These are phyloP conservation scores for Linepithema humile DNA, from an alignment of 1,140 invertebrate species.

Conservation along the genomic window DNA sequence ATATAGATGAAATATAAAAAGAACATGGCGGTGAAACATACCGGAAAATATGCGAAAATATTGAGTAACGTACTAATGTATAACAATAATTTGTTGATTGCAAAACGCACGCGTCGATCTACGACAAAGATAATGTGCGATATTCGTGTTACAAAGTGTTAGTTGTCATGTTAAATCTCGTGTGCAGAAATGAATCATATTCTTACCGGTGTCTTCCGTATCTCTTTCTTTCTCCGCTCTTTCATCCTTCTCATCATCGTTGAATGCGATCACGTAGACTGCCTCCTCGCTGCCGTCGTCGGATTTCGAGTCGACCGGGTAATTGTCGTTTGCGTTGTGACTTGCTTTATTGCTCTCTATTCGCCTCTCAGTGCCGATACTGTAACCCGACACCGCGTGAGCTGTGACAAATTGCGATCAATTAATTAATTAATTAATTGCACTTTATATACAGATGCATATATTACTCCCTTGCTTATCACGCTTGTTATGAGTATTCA, in stretches of 20 bases:
- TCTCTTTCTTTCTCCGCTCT: constrained; percentile 73
- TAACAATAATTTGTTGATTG: no score
- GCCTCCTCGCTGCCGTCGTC: constrained; percentile 60
- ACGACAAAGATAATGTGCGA: neutral
- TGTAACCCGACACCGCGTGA: constrained; percentile 69
- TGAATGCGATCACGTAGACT: constrained; percentile 76
- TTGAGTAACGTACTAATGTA: no score
- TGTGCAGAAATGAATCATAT: neutral
- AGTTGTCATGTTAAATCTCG: neutral
- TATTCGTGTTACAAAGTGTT: neutral
- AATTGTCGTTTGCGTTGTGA: constrained; percentile 47
- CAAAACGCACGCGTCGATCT: neutral
- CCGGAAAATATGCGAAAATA: neutral
- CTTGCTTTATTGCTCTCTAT: constrained; percentile 59
- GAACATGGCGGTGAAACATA: neutral
- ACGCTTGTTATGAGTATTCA: neutral
- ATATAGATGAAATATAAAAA: neutral
- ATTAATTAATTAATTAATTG: constrained; percentile 32
- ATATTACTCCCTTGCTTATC: neutral
- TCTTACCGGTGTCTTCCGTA: constrained; percentile 64
- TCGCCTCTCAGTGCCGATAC: constrained; percentile 56
- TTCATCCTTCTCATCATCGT: constrained; percentile 69
- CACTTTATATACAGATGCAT: neutral
- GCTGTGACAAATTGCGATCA: constrained; percentile 63
- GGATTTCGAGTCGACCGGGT: constrained; percentile 39